A percentile compares a stretch with the other conserved stretches of the same genome.
phyloP scores from a whole-genome alignment of 2,113 vertebrate genomes.

The Dicrurus megarhynchus region DNA sequence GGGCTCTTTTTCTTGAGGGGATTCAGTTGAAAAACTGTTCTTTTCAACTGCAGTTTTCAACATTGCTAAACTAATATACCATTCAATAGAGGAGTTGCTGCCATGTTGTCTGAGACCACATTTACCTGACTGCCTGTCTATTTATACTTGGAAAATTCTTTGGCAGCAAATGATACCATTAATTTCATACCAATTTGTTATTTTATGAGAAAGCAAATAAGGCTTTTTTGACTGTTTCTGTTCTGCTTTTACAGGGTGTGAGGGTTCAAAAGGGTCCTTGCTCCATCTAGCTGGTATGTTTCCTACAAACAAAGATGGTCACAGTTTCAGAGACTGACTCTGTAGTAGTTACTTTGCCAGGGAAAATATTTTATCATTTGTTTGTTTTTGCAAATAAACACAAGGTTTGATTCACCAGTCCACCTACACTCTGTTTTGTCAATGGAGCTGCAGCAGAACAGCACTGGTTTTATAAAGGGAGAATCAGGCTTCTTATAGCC shows the following conservation, averaged over 20 bases:
- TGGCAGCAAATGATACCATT: background rate
- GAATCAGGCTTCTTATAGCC: background rate
- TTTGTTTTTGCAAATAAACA: background rate
- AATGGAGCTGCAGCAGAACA: background rate
- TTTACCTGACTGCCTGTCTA: background rate
- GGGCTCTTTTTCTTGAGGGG: background rate
- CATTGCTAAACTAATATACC: background rate
- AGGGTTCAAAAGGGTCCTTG: background rate
- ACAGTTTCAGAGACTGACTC: background rate
- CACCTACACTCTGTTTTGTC: background rate
- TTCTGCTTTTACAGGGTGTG: background rate
- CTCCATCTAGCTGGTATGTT: background rate
- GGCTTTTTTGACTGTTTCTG: background rate
- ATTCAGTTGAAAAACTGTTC: background rate
- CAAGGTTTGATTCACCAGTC: background rate
- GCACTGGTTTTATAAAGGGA: background rate
- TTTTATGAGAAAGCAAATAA: background rate
- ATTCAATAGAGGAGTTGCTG: background rate
- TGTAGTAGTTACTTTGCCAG: background rate
- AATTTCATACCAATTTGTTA: background rate
- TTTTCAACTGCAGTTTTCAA: background rate
- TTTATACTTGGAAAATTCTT: background rate
- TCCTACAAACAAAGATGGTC: background rate
- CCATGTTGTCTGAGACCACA: background rate
- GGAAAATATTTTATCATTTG: background rate